These are phyloP conservation scores for Chrosomus eos DNA, from an alignment of 2,797 vertebrate species.

Conservation along the genomic window DNA sequence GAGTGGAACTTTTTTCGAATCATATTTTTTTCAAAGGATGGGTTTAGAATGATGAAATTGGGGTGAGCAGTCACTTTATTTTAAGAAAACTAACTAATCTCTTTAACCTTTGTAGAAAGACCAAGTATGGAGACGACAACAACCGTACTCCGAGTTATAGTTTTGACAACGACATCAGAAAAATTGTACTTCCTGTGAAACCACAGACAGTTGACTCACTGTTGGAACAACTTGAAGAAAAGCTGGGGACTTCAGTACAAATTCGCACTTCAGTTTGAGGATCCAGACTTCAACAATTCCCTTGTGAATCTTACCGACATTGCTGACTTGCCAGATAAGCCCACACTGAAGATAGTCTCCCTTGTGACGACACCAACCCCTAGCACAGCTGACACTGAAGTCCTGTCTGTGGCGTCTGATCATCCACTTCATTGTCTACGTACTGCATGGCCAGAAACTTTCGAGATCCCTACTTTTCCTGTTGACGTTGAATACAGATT, in stretches of 20 bases:
- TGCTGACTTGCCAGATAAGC: constrained; percentile 7
- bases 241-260: constrained; percentile 25
- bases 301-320: constrained; percentile 31
- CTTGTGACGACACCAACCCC: too few species aligned
- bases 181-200: not conserved
- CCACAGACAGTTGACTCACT: constrained; percentile 28
- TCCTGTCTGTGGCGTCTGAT: too few species aligned
- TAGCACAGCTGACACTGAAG: too few species aligned
- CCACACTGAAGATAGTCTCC: too few species aligned
- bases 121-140: constrained; percentile 24
- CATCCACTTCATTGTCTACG: too few species aligned
- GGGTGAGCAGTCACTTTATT: too few species aligned
- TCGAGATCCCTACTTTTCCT: too few species aligned
- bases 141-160: constrained; percentile 2
- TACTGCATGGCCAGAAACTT: too few species aligned
- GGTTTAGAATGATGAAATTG: too few species aligned
- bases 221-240: constrained; percentile 21
- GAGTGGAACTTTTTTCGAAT: too few species aligned
- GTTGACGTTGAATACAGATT: too few species aligned
- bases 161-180: constrained; percentile 30
- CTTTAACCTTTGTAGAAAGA: not conserved
- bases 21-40: too few species aligned
- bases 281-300: constrained; percentile 40
- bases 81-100: not conserved
- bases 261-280: constrained; percentile 48